Evolutionary conservation across 2,888 invertebrate genomes (phyloP).

Genomic region (Coelogynopora nodosa): DNA sequence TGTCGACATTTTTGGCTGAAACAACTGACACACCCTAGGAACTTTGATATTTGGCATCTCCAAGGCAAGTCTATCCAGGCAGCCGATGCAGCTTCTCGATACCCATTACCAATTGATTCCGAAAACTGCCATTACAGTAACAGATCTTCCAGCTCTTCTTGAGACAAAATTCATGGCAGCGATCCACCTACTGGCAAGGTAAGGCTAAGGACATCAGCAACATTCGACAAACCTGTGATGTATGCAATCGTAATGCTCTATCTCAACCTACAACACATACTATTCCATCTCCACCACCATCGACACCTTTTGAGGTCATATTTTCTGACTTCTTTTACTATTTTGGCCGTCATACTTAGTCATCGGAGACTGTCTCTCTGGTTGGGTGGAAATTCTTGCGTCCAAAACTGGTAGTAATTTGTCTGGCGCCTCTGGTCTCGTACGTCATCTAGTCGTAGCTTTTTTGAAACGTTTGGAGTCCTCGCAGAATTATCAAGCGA

Average conservation of each 20-base stretch:
- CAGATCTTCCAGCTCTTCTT: not conserved
- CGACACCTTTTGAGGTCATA: slow-evolving; percentile 12
- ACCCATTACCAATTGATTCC: not conserved
- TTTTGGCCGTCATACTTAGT: not conserved
- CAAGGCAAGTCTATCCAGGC: not conserved
- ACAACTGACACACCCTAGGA: not conserved
- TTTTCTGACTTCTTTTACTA: not conserved
- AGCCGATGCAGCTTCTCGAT: not conserved
- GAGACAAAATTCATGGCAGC: not conserved
- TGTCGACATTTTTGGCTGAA: not conserved
- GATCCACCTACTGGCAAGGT: not conserved
- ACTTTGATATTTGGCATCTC: not conserved
- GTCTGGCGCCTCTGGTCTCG: not conserved
- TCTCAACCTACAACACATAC: not conserved
- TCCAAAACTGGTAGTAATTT: not conserved
- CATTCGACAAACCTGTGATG: not conserved
- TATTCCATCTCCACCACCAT: not conserved
- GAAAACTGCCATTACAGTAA: not conserved
- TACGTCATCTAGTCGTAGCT: not conserved
- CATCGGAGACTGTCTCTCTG: not conserved
- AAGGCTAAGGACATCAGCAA: too few species aligned
- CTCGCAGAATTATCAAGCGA: not conserved
- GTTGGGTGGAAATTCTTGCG: not conserved
- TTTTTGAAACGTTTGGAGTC: not conserved
- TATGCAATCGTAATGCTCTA: not conserved